Conservation (phyloP, 2,113 vertebrate genomes). For the Indicator indicator region DNA sequence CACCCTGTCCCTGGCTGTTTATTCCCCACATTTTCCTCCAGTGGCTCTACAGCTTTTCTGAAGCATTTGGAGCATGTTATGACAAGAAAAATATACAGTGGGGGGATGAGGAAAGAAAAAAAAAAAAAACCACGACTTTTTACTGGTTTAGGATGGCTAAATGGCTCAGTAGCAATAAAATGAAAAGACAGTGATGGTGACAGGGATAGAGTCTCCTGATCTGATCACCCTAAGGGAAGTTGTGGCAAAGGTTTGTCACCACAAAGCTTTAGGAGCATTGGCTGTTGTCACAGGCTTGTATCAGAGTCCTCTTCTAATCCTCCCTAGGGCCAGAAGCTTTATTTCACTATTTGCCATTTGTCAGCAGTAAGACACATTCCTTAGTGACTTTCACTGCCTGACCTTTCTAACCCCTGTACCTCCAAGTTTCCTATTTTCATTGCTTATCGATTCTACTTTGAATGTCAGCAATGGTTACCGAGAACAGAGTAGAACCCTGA, state of each 20-base stretch:
- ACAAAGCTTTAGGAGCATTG: not conserved
- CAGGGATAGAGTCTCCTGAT: not conserved
- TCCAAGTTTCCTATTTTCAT: not conserved
- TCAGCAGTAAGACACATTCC: not conserved
- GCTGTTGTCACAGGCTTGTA: not conserved
- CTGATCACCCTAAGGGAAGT: not conserved
- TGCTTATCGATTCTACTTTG: not conserved
- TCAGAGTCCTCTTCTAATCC: not conserved
- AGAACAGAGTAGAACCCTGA: rapidly evolving
- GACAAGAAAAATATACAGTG: rapidly evolving
- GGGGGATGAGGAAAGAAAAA: rapidly evolving
- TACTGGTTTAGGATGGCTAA: not conserved
- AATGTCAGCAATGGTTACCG: not conserved
- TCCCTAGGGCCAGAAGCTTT: not conserved
- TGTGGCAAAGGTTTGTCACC: not conserved
- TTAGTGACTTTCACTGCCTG: not conserved
- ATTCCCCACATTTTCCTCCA: not conserved
- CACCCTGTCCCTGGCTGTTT: rapidly evolving
- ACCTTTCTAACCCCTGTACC: not conserved
- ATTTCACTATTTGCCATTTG: not conserved
- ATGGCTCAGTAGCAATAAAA: not conserved
- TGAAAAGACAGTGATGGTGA: not conserved
- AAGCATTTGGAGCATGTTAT: not conserved
- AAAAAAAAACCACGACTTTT: not conserved
- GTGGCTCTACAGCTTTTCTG: not conserved